These are phyloP conservation scores for Zaprionus davidi DNA, from an alignment of 1,140 invertebrate genomes.

Conservation along the genomic window DNA sequence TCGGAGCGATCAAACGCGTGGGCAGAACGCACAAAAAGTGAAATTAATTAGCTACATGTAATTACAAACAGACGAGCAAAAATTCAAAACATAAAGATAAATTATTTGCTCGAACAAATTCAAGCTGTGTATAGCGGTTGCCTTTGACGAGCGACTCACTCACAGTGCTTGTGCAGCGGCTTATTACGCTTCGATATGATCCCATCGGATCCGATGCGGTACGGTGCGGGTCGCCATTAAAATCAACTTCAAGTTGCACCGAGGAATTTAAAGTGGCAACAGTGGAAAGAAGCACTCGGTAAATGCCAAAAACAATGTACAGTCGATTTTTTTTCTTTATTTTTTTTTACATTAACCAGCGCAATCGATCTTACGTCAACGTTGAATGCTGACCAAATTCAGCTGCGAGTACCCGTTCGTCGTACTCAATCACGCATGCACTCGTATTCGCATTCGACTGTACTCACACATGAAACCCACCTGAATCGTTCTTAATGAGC, in stretches of 20 bases:
- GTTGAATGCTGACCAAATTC: constrained; percentile 47
- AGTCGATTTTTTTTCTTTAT: background rate
- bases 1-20: constrained; percentile 62
- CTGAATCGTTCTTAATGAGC: constrained; percentile 1
- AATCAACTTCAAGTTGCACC: constrained; percentile 58
- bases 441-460: constrained; percentile 6
- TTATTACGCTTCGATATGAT: constrained; percentile 12
- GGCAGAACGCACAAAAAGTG: constrained; percentile 58
- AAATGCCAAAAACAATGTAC: constrained; percentile 46
- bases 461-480: background rate
- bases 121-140: constrained; percentile 30
- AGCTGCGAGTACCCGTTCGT: constrained; percentile 10
- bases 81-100: constrained; percentile 72
- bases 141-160: constrained; percentile 16
- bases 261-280: constrained; percentile 73
- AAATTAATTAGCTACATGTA: constrained; percentile 80
- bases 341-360: constrained; percentile 41
- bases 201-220: constrained; percentile 2
- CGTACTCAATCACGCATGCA: constrained; percentile 35
- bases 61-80: constrained; percentile 68
- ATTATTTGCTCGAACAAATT: constrained; percentile 33
- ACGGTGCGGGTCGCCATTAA: constrained; percentile 34
- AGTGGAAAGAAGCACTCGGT: constrained; percentile 36
- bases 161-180: constrained; percentile 36
- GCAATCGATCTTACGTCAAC: constrained; percentile 71